A percentile compares a stretch with the other conserved stretches of the same genome.
phyloP scores from a whole-genome alignment of 2,797 vertebrate species.

The Podarcis siculus region DNA sequence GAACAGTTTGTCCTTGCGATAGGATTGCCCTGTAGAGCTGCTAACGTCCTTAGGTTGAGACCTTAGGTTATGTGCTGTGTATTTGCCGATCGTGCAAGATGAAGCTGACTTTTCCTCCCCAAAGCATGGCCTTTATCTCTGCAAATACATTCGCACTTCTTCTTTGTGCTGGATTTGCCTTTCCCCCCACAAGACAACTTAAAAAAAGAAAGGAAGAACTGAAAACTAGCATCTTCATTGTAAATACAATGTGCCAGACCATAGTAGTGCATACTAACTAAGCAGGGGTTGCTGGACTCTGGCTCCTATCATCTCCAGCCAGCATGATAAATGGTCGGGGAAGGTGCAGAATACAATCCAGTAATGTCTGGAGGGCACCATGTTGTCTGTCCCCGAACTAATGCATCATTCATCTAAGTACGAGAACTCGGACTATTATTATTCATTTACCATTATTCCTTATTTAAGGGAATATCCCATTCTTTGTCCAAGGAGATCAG shows the following conservation, averaged over 20 bases:
- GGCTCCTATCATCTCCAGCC: too few species aligned
- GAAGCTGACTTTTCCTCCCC: slow-evolving; percentile 52
- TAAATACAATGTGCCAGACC: slow-evolving; percentile 5
- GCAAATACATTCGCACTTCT: slow-evolving; percentile 50
- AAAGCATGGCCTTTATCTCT: slow-evolving; percentile 51
- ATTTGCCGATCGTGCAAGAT: slow-evolving; percentile 60
- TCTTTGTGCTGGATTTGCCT: slow-evolving; percentile 54
- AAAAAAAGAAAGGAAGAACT: neutral
- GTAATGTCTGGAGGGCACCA: too few species aligned
- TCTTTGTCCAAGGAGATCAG: too few species aligned
- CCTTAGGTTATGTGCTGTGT: slow-evolving; percentile 57
- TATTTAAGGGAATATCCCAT: too few species aligned
- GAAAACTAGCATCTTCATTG: slow-evolving; percentile 29
- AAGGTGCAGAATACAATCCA: too few species aligned
- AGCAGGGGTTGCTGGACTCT: too few species aligned
- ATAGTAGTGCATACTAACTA: too few species aligned
- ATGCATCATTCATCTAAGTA: too few species aligned
- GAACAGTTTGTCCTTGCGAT: slow-evolving; percentile 70
- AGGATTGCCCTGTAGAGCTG: slow-evolving; percentile 56
- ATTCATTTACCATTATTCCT: neutral
- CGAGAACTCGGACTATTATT: too few species aligned
- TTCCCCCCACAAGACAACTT: neutral
- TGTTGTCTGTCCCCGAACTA: too few species aligned
- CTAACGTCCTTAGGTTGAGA: slow-evolving; percentile 68
- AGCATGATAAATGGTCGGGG: too few species aligned